phyloP scores from a whole-genome alignment of 2,113 vertebrate genomes.

The Silurus asotus region DNA sequence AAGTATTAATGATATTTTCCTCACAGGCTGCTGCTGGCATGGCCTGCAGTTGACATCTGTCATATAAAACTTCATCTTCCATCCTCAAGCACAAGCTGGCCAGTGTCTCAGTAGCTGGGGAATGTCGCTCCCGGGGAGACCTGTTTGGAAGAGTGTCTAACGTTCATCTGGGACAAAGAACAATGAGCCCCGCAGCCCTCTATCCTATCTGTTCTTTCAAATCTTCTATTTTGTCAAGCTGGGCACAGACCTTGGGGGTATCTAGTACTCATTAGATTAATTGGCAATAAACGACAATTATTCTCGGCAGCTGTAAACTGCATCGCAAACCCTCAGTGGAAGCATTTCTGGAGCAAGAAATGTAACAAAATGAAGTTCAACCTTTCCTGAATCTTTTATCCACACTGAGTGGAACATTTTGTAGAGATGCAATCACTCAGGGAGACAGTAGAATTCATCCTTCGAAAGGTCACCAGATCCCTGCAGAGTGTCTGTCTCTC shows the following conservation, averaged over 20 bases:
- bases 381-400: constrained; percentile 52
- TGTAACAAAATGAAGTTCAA: constrained; percentile 58
- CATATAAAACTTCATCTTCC: constrained; percentile 53
- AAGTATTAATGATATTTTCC: constrained; percentile 64
- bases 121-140: constrained; percentile 38
- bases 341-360: constrained; percentile 55
- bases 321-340: constrained; percentile 52
- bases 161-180: constrained; percentile 38
- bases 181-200: constrained; percentile 47
- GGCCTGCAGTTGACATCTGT: constrained; percentile 61
- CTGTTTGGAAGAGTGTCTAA: constrained; percentile 25
- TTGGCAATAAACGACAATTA: constrained; percentile 77
- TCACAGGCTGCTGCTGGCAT: constrained; percentile 63
- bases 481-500: constrained; percentile 56
- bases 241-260: constrained; percentile 67
- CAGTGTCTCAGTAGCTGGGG: constrained; percentile 27
- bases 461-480: constrained; percentile 60
- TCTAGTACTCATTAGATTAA: constrained; percentile 78
- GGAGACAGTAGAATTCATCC: constrained; percentile 57
- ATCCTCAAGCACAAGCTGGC: constrained; percentile 34
- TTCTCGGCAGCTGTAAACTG: constrained; percentile 69
- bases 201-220: constrained; percentile 45
- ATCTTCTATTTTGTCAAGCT: constrained; percentile 61
- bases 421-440: constrained; percentile 66
- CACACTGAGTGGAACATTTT: constrained; percentile 42